phyloP scores from a whole-genome alignment of 2,888 invertebrate species.

The Drosophila lutescens region DNA sequence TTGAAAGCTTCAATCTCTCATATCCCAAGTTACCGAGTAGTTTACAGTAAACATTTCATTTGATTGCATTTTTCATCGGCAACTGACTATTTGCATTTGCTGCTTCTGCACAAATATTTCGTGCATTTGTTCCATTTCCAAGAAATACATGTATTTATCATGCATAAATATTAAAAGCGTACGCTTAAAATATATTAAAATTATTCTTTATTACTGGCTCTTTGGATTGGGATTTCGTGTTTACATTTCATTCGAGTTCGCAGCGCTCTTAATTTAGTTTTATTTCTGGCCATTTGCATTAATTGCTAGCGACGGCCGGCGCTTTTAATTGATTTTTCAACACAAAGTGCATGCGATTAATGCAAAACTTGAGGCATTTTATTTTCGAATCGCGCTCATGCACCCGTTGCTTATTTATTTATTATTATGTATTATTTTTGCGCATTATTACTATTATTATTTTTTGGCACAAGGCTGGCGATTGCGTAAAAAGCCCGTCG shows the following conservation, averaged over 20 bases:
- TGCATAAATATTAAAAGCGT: conserved; percentile 1
- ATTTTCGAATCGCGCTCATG: conserved; percentile 48
- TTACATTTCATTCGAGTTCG: conserved; percentile 47
- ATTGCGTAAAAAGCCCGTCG: conserved; percentile 69
- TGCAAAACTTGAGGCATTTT: conserved; percentile 60
- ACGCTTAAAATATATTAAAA: conserved; percentile 15
- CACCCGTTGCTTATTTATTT: conserved; percentile 40
- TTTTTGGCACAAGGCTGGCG: conserved; percentile 78
- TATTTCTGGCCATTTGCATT: conserved; percentile 72
- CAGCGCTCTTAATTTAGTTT: conserved; percentile 57
- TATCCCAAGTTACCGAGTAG: background rate
- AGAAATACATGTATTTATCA: conserved; percentile 6
- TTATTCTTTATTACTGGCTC: conserved; percentile 59
- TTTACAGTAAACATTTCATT: conserved; percentile 13
- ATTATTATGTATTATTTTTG: conserved; percentile 43
- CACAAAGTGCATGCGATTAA: conserved; percentile 66
- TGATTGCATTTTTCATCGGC: conserved; percentile 6
- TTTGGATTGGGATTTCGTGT: conserved; percentile 27
- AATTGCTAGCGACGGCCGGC: conserved; percentile 60
- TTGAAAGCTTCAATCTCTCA: background rate
- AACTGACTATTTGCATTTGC: conserved; percentile 4
- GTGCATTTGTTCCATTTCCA: conserved; percentile 13
- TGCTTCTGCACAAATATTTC: background rate
- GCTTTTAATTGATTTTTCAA: conserved; percentile 75
- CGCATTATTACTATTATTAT: conserved; percentile 74